Conservation (phyloP, 2,113 vertebrate genomes). For the Jaculus jaculus region DNA sequence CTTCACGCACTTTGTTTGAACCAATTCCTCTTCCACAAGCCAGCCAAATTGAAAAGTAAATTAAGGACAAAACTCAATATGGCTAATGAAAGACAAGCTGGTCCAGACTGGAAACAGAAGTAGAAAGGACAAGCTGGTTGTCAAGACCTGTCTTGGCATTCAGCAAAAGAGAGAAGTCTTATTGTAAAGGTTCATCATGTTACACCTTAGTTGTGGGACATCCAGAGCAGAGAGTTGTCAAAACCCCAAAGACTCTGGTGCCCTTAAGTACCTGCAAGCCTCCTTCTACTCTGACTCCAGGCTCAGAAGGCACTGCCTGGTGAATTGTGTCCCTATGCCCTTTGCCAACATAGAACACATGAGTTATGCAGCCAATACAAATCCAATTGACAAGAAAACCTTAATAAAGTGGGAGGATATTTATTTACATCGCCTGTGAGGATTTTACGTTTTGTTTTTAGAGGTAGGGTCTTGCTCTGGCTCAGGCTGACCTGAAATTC, state of each 20-base stretch:
- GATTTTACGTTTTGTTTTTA: no score
- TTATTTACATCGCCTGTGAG: neutral
- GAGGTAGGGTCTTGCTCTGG: no score
- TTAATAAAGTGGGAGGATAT: neutral
- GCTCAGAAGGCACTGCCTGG: neutral
- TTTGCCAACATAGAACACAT: neutral
- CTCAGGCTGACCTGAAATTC: no score
- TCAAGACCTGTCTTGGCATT: neutral
- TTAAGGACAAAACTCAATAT: neutral
- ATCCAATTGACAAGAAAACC: neutral
- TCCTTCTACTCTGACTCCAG: neutral
- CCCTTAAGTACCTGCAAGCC: neutral
- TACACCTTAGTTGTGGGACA: neutral
- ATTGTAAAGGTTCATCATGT: neutral
- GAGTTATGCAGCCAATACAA: neutral
- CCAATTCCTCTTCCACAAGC: neutral
- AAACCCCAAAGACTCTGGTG: neutral
- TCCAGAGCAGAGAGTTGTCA: neutral
- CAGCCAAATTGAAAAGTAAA: conserved; percentile 20
- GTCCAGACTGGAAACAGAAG: neutral
- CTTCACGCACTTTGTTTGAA: conserved; percentile 10
- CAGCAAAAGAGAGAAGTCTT: neutral
- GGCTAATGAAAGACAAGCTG: neutral
- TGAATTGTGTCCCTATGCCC: neutral
- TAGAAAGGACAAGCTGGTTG: neutral